A percentile compares a stretch with the other conserved stretches of the same genome.
These are phyloP conservation scores for Agrochola lychnidis DNA, from an alignment of 2,888 invertebrate species.

Conservation along the genomic window DNA sequence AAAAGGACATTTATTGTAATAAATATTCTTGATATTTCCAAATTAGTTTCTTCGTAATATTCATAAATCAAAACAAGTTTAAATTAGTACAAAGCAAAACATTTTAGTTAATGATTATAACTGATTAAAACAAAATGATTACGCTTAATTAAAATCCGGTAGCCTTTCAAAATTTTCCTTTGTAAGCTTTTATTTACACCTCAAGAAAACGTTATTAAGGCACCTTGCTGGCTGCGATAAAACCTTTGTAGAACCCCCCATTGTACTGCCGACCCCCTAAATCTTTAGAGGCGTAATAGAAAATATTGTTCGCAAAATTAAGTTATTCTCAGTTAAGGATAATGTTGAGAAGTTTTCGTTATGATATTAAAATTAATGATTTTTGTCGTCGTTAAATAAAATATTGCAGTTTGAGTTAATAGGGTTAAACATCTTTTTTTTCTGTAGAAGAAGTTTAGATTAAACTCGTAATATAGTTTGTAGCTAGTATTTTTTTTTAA, in stretches of 20 bases:
- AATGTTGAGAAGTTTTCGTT: constrained; percentile 60
- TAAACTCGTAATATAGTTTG: constrained; percentile 5
- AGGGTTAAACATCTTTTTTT: background rate
- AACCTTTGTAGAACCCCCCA: constrained; percentile 60
- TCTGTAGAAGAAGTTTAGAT: background rate
- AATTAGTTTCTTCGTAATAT: background rate
- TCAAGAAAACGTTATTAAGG: constrained; percentile 63
- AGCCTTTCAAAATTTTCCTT: constrained; percentile 68
- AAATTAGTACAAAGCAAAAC: constrained; percentile 51
- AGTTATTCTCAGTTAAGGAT: constrained; percentile 60
- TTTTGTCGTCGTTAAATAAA: constrained; percentile 37
- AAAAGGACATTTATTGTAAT: background rate
- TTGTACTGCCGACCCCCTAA: constrained; percentile 66
- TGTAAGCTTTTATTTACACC: constrained; percentile 70
- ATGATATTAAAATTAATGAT: constrained; percentile 61
- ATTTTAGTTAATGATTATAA: constrained; percentile 70
- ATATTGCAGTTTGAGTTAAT: constrained; percentile 28
- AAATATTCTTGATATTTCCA: background rate
- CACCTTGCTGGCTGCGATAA: constrained; percentile 64
- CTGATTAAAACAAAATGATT: constrained; percentile 70
- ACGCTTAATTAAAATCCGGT: constrained; percentile 68
- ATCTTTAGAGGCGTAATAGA: constrained; percentile 69
- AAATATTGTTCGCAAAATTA: constrained; percentile 70
- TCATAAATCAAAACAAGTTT: constrained; percentile 42
- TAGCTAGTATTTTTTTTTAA: background rate